A percentile compares a stretch with the other conserved stretches of the same genome.
Conservation (phyloP, 35 echinoderm and acorn worm species). For the Eucidaris tribuloides region DNA sequence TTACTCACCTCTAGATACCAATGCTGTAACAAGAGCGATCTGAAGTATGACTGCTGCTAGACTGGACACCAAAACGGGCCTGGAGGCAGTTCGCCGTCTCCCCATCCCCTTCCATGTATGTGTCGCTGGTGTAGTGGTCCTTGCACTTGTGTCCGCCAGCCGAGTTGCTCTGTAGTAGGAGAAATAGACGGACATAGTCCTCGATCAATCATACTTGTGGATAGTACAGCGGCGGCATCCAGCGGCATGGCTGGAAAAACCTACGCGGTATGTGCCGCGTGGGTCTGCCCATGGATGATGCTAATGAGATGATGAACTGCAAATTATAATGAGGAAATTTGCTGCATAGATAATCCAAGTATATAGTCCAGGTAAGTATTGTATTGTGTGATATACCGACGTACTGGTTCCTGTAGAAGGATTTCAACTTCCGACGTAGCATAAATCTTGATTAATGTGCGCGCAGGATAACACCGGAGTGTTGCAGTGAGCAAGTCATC, state of each 20-base stretch:
- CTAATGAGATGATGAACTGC: too few species aligned
- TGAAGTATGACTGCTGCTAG: conserved; percentile 6
- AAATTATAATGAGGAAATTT: not conserved
- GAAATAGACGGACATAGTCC: conserved; percentile 24
- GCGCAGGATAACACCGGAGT: too few species aligned
- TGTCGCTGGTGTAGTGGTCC: conserved; percentile 5
- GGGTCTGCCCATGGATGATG: too few species aligned
- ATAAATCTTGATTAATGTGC: too few species aligned
- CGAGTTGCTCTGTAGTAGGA: conserved; percentile 28
- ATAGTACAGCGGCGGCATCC: too few species aligned
- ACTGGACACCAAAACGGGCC: not conserved
- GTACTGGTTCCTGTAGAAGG: too few species aligned
- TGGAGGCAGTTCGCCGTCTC: conserved; percentile 8
- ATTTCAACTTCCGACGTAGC: too few species aligned
- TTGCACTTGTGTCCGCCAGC: conserved; percentile 10
- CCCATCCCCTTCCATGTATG: conserved; percentile 36
- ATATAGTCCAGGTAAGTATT: conserved; percentile 28
- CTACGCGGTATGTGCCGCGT: conserved; percentile 15
- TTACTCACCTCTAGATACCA: conserved; percentile 8
- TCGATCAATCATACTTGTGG: conserved; percentile 28
- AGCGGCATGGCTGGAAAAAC: too few species aligned
- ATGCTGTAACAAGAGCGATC: not conserved
- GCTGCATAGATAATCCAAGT: conserved; percentile 6
- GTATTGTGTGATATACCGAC: too few species aligned
- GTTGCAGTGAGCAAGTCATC: too few species aligned